phyloP scores from a whole-genome alignment of 2,113 vertebrate genomes.

The Bombycilla garrulus region DNA sequence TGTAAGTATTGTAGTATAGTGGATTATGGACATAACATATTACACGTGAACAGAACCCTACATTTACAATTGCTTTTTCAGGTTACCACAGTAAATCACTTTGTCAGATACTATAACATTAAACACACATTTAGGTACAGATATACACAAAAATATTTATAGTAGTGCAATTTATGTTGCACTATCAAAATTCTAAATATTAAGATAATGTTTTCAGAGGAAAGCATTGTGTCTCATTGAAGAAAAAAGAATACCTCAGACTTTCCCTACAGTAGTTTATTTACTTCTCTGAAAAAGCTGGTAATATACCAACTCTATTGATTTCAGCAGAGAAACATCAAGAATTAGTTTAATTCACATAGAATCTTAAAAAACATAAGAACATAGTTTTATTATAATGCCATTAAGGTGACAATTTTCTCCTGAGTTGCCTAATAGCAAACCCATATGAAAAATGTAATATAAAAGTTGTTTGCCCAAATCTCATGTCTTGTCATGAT shows the following conservation, averaged over 20 bases:
- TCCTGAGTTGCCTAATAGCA: background rate
- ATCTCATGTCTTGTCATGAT: background rate
- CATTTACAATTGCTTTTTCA: background rate
- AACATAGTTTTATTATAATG: background rate
- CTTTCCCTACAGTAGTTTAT: background rate
- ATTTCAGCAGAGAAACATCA: background rate
- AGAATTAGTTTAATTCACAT: background rate
- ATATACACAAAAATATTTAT: background rate
- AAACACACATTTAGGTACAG: background rate
- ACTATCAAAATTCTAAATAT: background rate
- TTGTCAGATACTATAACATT: background rate
- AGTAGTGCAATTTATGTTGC: background rate
- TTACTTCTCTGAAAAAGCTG: background rate
- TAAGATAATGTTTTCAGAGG: background rate
- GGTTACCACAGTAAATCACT: background rate
- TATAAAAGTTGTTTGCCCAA: background rate
- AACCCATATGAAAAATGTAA: background rate
- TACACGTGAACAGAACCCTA: background rate
- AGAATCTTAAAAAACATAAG: background rate
- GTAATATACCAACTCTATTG: background rate
- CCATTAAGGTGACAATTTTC: background rate
- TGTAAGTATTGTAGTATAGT: background rate
- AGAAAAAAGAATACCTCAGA: background rate
- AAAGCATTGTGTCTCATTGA: background rate
- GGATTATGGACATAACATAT: background rate